Base-by-base conservation (phyloP, 2,113 vertebrate genomes). In the Seriola quinqueradiata region DNA sequence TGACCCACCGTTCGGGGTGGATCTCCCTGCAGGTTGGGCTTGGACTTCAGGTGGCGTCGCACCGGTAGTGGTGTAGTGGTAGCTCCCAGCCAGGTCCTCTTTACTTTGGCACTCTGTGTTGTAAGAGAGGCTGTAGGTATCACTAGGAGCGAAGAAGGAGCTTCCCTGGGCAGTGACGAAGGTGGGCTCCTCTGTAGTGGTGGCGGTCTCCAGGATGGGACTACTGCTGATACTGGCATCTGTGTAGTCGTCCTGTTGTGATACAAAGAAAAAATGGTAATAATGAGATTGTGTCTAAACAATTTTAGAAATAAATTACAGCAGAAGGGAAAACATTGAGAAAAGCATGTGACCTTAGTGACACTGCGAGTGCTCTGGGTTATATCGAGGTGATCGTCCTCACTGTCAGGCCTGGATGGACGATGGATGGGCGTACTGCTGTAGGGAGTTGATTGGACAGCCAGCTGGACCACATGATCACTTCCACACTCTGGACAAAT, bases 381-480 rank as follows among this genome's bases (percentile, higher is more conserved):
- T 1, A 76, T 14, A 36, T 87, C 81, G 0, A 44, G 61, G 12
- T 61, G 81, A 25, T 85, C 79, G 40, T 87, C 89, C 23, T 87
- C 77, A 0, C 50, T 65, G 54, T 88, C 75, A 8, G 75, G 69
- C 17, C 48, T 63, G 0, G 69, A 23, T 0, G 60, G 66, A 17
- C 11, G 17, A 1, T 8, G 61, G 59, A 92, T 25, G 8, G 95
- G 95, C 0, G 94, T 95, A 25, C 95, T 96, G 86, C 90, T 93
- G 86, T 78, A 85, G 17, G 79, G 92, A 44, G 77, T 13, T 0
- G 81, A 52, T 25, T 90, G 88, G 84, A 78, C 42, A 9, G 95
- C 92, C 72, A 97, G 90, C 85, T 99, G 94, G 64, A 99, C 94
- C 79, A 99, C 96, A 1, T 97, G 97, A 84, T 97, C 96, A 70